Conservation (phyloP, 2,797 vertebrate genomes). For the Clamator glandarius region DNA sequence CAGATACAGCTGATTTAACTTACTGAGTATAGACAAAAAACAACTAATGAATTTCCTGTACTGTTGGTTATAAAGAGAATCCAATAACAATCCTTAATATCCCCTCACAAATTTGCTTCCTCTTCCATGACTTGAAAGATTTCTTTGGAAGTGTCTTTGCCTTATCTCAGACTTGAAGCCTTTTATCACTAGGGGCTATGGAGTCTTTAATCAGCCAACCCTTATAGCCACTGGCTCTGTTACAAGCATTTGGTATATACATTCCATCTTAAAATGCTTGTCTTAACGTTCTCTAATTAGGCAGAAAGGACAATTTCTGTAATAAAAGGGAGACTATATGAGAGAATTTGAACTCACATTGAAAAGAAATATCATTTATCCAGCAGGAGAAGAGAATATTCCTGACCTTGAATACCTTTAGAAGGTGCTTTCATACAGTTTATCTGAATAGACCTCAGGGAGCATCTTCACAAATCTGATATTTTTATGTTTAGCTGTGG, state of each 20-base stretch:
- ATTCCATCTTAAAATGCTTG: slow-evolving; percentile 35
- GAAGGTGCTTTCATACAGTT: background rate
- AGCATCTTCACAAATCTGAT: background rate
- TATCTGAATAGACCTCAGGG: background rate
- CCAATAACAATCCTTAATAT: slow-evolving; percentile 60
- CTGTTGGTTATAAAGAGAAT: slow-evolving; percentile 63
- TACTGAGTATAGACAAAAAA: slow-evolving; percentile 30
- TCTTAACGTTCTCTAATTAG: slow-evolving; percentile 58
- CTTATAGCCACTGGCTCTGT: slow-evolving; percentile 52
- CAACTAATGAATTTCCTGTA: slow-evolving; percentile 70
- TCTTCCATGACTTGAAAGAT: slow-evolving; percentile 73
- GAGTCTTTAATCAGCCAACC: slow-evolving; percentile 64
- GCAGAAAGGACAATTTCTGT: slow-evolving; percentile 29
- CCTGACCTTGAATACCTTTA: background rate
- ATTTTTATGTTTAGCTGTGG: background rate
- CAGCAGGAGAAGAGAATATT: background rate
- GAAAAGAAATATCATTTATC: background rate
- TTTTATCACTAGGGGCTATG: slow-evolving; percentile 69
- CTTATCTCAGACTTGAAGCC: slow-evolving; percentile 38
- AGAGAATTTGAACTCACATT: background rate
- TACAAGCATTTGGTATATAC: slow-evolving; percentile 44
- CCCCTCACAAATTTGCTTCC: slow-evolving; percentile 53
- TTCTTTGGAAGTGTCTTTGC: slow-evolving; percentile 62
- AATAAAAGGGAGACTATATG: background rate
- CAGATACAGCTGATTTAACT: slow-evolving; percentile 42